Conservation (phyloP, 1,140 invertebrate species). For the Anoplophora glabripennis region DNA sequence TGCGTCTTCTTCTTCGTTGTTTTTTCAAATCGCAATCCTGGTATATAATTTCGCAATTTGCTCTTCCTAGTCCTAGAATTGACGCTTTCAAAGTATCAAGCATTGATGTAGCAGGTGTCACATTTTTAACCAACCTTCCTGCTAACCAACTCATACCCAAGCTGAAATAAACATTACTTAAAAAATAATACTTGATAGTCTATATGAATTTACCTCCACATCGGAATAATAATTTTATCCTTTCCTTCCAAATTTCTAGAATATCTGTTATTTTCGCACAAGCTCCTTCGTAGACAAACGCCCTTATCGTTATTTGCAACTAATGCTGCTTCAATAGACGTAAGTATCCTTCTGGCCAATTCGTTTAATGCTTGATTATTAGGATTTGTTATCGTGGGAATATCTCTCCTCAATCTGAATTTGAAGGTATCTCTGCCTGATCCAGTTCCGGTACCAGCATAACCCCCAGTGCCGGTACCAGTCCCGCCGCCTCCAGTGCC, state of each 20-base stretch:
- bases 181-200: conserved; percentile 42
- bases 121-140: conserved; percentile 46
- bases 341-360: conserved; percentile 40
- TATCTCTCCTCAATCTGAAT: conserved; percentile 26
- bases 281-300: conserved; percentile 57
- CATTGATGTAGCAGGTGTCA: conserved; percentile 44
- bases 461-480: background rate
- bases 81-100: conserved; percentile 58
- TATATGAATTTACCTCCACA: conserved; percentile 63
- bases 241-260: conserved; percentile 53
- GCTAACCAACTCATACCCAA: conserved; percentile 61
- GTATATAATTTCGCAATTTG: conserved; percentile 54
- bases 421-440: conserved; percentile 11
- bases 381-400: conserved; percentile 30
- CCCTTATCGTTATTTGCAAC: conserved; percentile 51
- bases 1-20: conserved; percentile 6
- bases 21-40: conserved; percentile 40
- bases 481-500: conserved; percentile 9
- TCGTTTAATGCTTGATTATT: conserved; percentile 32
- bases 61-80: conserved; percentile 60
- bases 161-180: conserved; percentile 45
- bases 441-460: conserved; percentile 11
- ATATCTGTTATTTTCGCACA: conserved; percentile 64
- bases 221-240: conserved; percentile 62
- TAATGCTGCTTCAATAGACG: conserved; percentile 55